A percentile compares a stretch with the other conserved stretches of the same genome.
Conservation (phyloP, 1,140 invertebrate species). For the Bombus pyrosoma region DNA sequence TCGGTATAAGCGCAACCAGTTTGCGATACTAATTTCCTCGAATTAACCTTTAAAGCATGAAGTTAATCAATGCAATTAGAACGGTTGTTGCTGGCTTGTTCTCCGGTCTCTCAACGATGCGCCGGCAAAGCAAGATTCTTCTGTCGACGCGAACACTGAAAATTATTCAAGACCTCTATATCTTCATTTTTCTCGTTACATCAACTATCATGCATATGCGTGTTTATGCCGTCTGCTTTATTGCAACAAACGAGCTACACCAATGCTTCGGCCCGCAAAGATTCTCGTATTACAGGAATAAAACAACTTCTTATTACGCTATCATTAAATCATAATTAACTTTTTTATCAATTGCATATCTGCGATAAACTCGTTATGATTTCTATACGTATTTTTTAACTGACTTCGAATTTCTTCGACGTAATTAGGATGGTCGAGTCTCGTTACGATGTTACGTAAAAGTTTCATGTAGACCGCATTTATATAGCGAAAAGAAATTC, state of each 20-base stretch:
- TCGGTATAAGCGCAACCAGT: background rate
- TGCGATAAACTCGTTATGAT: background rate
- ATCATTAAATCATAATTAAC: background rate
- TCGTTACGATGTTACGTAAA: background rate
- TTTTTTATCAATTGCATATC: background rate
- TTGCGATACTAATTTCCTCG: background rate
- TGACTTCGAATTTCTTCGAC: background rate
- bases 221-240: background rate
- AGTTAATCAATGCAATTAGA: conserved; percentile 15
- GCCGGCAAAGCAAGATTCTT: background rate
- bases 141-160: background rate
- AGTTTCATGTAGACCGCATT: no score
- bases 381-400: background rate
- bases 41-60: background rate
- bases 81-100: background rate
- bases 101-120: background rate
- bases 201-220: background rate
- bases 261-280: background rate
- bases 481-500: no score
- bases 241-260: background rate
- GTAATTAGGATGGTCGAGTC: background rate
- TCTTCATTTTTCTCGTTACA: background rate
- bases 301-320: background rate
- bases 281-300: background rate
- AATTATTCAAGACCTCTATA: background rate